These are phyloP conservation scores for Oligia fasciuncula DNA, from an alignment of 2,888 invertebrate species.

Conservation along the genomic window DNA sequence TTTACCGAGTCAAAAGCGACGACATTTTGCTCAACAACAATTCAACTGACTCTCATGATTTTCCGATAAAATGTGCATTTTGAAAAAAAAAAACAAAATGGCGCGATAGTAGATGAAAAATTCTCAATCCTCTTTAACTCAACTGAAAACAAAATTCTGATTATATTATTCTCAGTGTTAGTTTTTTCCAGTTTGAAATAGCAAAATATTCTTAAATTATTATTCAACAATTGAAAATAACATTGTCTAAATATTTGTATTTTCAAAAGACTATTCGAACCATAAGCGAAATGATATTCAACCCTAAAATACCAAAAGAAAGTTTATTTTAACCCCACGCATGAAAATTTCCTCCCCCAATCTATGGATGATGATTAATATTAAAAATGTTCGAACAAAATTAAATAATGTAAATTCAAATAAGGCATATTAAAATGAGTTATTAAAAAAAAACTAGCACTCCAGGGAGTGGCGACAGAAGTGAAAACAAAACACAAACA, in stretches of 20 bases:
- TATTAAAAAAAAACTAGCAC: too few species aligned
- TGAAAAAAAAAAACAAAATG: too few species aligned
- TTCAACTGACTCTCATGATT: too few species aligned
- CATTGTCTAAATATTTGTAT: not conserved
- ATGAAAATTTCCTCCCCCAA: not conserved
- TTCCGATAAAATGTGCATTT: too few species aligned
- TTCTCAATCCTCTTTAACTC: too few species aligned
- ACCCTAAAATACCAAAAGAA: constrained; percentile 22
- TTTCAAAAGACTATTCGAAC: not conserved
- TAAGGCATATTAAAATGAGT: too few species aligned
- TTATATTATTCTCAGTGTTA: not conserved
- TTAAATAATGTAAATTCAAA: not conserved
- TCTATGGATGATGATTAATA: not conserved
- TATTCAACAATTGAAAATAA: not conserved
- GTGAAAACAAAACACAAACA: too few species aligned
- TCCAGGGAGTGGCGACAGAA: too few species aligned
- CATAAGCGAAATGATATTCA: constrained; percentile 19
- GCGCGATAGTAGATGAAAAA: not conserved
- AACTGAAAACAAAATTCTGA: too few species aligned
- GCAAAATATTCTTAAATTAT: not conserved
- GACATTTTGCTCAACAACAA: too few species aligned
- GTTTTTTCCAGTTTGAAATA: not conserved
- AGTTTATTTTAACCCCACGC: not conserved
- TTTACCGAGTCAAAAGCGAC: too few species aligned
- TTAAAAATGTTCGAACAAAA: not conserved